phyloP scores from a whole-genome alignment of 2,888 invertebrate genomes.

The Corythucha ciliata region DNA sequence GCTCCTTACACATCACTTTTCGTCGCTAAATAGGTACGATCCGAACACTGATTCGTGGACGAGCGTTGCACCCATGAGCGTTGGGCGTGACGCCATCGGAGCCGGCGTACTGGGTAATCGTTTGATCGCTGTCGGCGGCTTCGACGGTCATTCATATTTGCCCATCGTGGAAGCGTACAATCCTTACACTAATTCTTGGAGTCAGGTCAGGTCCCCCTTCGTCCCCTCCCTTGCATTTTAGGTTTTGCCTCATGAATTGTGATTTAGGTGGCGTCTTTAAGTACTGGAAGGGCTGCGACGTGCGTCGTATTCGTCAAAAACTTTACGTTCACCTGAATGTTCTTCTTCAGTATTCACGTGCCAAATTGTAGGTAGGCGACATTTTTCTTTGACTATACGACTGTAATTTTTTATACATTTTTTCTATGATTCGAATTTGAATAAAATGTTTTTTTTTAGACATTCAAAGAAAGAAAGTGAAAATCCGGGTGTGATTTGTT shows the following conservation, averaged over 20 bases:
- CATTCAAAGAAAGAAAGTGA: too few relatives aligned
- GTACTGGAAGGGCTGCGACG: conserved; percentile 78
- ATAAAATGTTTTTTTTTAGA: too few relatives aligned
- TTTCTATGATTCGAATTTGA: too few relatives aligned
- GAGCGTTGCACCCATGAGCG: conserved; percentile 68
- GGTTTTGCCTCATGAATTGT: background rate
- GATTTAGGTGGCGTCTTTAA: conserved; percentile 64
- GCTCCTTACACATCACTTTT: too few relatives aligned
- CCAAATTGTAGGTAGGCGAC: too few relatives aligned
- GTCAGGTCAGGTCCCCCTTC: conserved; percentile 42
- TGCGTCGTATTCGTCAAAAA: conserved; percentile 55
- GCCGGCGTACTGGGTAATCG: conserved; percentile 75
- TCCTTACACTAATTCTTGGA: conserved; percentile 70
- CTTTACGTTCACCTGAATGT: too few relatives aligned
- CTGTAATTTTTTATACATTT: too few relatives aligned
- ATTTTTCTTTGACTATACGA: too few relatives aligned
- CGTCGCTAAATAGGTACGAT: conserved; percentile 52
- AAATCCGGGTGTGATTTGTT: too few relatives aligned
- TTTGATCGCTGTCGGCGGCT: conserved; percentile 78
- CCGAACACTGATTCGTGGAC: conserved; percentile 77
- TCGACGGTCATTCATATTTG: conserved; percentile 81
- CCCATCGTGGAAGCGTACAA: conserved; percentile 84
- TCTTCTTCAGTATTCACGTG: too few relatives aligned
- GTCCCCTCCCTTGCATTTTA: conserved; percentile 8
- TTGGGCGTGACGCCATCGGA: conserved; percentile 81